Evolutionary conservation across 2,113 vertebrate species (phyloP), one percentile per base, ranked within the genome.

Genomic region (Laticauda laticaudata): DNA sequence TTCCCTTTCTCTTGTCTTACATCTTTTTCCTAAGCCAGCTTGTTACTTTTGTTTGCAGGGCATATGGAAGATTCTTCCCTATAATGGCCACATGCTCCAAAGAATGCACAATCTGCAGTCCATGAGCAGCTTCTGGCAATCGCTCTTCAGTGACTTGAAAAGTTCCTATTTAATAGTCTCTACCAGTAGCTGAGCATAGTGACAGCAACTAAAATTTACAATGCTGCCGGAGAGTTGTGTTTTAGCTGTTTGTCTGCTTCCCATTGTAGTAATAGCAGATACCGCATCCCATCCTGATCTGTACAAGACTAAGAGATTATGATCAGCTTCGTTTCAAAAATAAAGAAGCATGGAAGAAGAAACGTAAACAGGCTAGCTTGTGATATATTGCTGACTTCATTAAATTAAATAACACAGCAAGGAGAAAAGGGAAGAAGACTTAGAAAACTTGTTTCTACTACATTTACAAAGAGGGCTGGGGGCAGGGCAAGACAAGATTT

Each of bases 81-180:
- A 81, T 93, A 91, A 94, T 93, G 95, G 95, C 96, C 95, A 96
- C 94, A 95, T 86, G 93, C 93, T 95, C 92, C 88, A 91, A 34
- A 94, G 93, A 96, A 94, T 81, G 14, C 18, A 12, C 95, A 94
- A 93, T 94, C 93, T 95, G 94, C 86, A 89, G 87, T 15, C 64
- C 94, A 93, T 87, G 89, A 95, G 94, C 87, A 95, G 88, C 61
- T 96, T 91, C 93, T 96, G 97, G 97, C 96, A 94, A 64, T 45
- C 90, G 24, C 90, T 93, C 96, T 92, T 85, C 59, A 91, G 92
- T 96, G 95, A 96, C 96, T 96, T 96, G 96, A 96, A 96, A 94
- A n/a, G 93, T 2, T 1, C 91, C 92, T 96, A 95, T 94, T 97
- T 97, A 96, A 95, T 91, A 96, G 96, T 97, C 96, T 95, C 92